Base-by-base conservation (phyloP, 2,113 vertebrate species). In the Cryptotis parvus region DNA sequence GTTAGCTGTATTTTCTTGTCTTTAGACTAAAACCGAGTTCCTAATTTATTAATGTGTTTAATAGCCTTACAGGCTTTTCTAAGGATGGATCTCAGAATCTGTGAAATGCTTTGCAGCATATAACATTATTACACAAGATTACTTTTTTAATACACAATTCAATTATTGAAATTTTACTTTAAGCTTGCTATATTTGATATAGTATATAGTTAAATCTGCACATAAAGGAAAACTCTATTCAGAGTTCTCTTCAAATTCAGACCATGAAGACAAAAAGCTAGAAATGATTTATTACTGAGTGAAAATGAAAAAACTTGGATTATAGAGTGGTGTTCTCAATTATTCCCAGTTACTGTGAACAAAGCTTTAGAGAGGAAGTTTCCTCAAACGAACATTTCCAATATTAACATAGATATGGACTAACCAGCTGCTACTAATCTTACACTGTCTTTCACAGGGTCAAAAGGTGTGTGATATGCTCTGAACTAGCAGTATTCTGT, bases 221-320 rank as follows among this genome's bases (percentile, higher is more conserved):
- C 58, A 74, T 29, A 43, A 76, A 70, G 35, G 35, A 52, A 22
- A 85, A 80, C 16, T 81, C 65, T 37, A 20, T 85, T 35, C n/a
- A n/a, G n/a, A n/a, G n/a, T n/a, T n/a, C n/a, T n/a, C 45, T 82
- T 79, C 37, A 78, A 45, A 74, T 73, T 74, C 37, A 92, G 45
- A 77, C 55, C 43, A 73, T 31, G 39, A 85, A 80, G 61, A 33
- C 18, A 63, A 41, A 37, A 72, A 80, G 75, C 55, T 63, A 80
- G 33, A 45, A 68, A 80, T 49, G 22, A 75, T 74, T 87, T 61
- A 72, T 85, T 69, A 33, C 27, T 61, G 22, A 79, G 1, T 75
- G 7, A 93, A 55, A 86, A 77, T 58, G 27, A 82, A 55, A 81
- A 94, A 94, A 72, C 26, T n/a, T 12, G 58, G 6, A 90, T 26